phyloP scores from a whole-genome alignment of 2,113 vertebrate species.

The Oryzias celebensis region DNA sequence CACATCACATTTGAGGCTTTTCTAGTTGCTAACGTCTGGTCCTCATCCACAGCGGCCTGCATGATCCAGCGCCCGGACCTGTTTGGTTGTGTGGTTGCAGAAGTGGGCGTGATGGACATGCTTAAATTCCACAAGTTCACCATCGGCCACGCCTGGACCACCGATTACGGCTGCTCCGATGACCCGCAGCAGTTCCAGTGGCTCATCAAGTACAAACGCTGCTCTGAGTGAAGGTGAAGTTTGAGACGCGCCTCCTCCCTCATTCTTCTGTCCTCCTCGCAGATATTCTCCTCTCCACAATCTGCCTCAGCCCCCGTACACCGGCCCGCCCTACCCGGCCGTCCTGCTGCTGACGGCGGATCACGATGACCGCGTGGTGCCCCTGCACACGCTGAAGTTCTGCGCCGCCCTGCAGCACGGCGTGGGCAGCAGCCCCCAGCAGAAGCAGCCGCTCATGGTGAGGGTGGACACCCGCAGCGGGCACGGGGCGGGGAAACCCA shows the following conservation, averaged over 20 bases:
- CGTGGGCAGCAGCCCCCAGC: constrained; percentile 53
- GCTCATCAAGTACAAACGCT: constrained; percentile 74
- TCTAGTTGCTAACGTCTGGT: background rate
- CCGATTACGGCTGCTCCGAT: constrained; percentile 91
- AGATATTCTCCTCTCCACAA: constrained; percentile 81
- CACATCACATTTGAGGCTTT: too few species aligned
- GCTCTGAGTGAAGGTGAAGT: too few species aligned
- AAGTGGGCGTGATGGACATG: constrained; percentile 98
- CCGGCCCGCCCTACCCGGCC: constrained; percentile 62
- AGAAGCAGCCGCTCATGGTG: constrained; percentile 73
- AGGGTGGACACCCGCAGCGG: constrained; percentile 77
- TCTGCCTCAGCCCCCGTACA: constrained; percentile 53
- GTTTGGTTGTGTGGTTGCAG: constrained; percentile 90
- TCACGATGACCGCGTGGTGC: constrained; percentile 80
- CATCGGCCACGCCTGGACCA: constrained; percentile 96
- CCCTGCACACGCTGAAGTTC: constrained; percentile 80
- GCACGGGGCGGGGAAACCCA: constrained; percentile 80
- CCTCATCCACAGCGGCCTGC: constrained; percentile 80
- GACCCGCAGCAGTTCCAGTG: constrained; percentile 87
- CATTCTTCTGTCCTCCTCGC: background rate
- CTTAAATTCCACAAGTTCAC: constrained; percentile 96
- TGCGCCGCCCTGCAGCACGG: constrained; percentile 70
- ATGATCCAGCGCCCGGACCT: constrained; percentile 93
- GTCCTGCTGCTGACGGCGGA: constrained; percentile 78
- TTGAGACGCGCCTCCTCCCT: too few species aligned